Base-by-base conservation (phyloP, 2,113 vertebrate genomes). In the Seriola quinqueradiata region DNA sequence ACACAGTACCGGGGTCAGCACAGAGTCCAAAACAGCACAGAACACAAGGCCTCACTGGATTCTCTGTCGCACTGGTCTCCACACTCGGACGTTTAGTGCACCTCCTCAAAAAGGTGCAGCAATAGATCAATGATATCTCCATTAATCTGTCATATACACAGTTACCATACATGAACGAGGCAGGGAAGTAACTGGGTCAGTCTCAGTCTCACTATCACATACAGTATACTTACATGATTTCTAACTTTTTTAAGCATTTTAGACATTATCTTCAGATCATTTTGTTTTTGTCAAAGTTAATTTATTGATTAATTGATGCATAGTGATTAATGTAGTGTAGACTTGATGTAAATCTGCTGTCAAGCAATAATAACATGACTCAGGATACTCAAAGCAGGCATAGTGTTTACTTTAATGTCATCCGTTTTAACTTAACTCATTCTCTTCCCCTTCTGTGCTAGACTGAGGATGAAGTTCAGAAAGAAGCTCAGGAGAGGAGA, bases 51-150 rank as follows among this genome's bases (percentile, higher is more conserved):
- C 93, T 99, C 6, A 94, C 96, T 0, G 97, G 97, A 28, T 99
- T 99, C 82, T 99, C 97, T 0, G 85, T 96, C 16, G 96, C 96
- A 0, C 90, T 99, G 80, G 96, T 99, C 67, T 95, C 95, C 0
- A 93, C 92, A 3, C 89, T 99, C 7, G 96, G 95, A 50, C 96
- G 96, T 34, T 89, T 99, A 57, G 95, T 97, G 57, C 93, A 93
- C 17, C 96, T 95, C 65, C 92, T 98, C 32, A 97, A 87, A 92
- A 94, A 97, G 96, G 98, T 99, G 82, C 54, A 54, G 14, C 14
- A 46, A 44, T 1, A 28, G 2, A 52, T 70, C 6, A 25, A 17
- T 50, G 3, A 9, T 16, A 64, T 42, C 28, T 73, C 50, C 12
- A 16, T 54, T 32, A 36, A n/a, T 60, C n/a, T 67, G 21, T 28